Evolutionary conservation across 2,888 invertebrate genomes (phyloP).

Genomic region (Sinhomidia bicolor): DNA sequence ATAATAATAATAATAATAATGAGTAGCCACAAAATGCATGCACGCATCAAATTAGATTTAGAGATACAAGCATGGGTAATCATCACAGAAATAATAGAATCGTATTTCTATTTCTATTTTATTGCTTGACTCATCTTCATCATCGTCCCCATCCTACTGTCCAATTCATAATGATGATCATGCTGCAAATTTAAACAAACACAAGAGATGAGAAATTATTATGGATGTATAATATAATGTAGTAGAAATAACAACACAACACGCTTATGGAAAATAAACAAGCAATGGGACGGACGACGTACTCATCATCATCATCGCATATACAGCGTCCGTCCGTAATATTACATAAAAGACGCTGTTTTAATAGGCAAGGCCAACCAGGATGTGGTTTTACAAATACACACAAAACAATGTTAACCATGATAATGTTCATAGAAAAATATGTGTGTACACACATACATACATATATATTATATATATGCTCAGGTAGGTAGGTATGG

Average conservation of each 20-base stretch:
- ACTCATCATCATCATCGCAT: background rate
- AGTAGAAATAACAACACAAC: background rate
- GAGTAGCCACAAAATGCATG: too few relatives aligned
- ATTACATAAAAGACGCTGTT: constrained; percentile 48
- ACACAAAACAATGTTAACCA: background rate
- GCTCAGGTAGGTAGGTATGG: background rate
- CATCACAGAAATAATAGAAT: too few relatives aligned
- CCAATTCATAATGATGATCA: background rate
- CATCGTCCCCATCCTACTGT: background rate
- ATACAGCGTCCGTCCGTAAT: background rate
- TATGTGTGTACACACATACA: background rate
- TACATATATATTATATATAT: background rate
- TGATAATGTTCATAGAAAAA: background rate
- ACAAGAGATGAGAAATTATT: background rate
- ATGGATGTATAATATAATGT: background rate
- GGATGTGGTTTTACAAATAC: constrained; percentile 57
- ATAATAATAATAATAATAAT: too few relatives aligned
- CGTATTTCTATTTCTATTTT: background rate
- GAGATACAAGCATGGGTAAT: too few relatives aligned
- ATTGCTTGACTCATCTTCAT: background rate
- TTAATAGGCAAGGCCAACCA: constrained; percentile 68
- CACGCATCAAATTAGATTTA: too few relatives aligned
- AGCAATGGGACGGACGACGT: background rate
- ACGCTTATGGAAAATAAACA: background rate
- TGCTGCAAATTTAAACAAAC: background rate